Conservation (phyloP, 1,140 invertebrate genomes). For the Aphidius gifuensis region DNA sequence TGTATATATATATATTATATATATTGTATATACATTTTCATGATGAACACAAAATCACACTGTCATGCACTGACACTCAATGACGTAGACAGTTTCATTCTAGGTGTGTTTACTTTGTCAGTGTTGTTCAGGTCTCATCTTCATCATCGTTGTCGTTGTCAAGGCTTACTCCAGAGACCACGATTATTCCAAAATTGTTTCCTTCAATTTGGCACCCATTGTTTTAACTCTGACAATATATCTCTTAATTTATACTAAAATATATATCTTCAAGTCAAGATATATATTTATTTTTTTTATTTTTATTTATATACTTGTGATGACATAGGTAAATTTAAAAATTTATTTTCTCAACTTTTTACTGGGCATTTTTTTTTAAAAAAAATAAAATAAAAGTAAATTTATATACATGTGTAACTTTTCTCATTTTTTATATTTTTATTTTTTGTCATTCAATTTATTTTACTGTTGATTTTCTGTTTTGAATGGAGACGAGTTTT, state of each 20-base stretch:
- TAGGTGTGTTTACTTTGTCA: neutral
- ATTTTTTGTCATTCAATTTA: neutral
- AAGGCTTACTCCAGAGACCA: neutral
- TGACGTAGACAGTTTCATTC: too few species aligned
- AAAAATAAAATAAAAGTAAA: too few species aligned
- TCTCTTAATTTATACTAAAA: neutral
- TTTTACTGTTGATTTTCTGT: neutral
- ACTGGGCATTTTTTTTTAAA: too few species aligned
- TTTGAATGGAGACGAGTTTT: neutral
- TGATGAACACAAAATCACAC: too few species aligned
- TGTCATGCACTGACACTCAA: too few species aligned
- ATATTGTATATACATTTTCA: too few species aligned
- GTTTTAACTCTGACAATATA: constrained; percentile 9
- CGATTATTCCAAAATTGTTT: constrained; percentile 21
- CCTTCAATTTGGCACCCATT: constrained; percentile 22
- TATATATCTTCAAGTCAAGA: neutral
- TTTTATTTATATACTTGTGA: too few species aligned
- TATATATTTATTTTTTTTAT: too few species aligned
- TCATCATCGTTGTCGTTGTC: neutral
- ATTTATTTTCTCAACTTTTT: too few species aligned
- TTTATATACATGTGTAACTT: neutral
- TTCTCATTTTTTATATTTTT: neutral
- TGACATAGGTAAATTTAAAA: too few species aligned
- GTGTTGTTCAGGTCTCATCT: too few species aligned
- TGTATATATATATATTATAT: too few species aligned